Conservation (phyloP, 2,113 vertebrate genomes). For the Xiphophorus hellerii region DNA sequence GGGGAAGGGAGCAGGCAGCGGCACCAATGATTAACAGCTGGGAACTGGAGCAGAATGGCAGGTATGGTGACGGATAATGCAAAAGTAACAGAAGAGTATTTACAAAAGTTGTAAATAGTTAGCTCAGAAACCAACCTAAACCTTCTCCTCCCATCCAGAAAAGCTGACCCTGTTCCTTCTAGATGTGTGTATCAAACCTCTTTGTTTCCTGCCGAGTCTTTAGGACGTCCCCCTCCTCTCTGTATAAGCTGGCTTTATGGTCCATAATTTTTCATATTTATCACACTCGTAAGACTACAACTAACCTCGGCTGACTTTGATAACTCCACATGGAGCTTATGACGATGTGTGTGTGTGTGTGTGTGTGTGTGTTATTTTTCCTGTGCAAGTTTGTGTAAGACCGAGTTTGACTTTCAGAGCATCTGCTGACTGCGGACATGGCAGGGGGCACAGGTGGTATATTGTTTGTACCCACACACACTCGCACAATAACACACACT, state of each 20-base stretch:
- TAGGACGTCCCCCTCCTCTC: constrained; percentile 5
- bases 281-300: constrained; percentile 54
- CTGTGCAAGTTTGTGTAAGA: constrained; percentile 31
- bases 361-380: constrained; percentile 16
- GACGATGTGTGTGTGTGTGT: constrained; percentile 24
- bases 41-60: too few species aligned
- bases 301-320: constrained; percentile 77
- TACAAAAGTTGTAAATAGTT: too few species aligned
- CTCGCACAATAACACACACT: constrained; percentile 34
- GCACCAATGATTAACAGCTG: too few species aligned
- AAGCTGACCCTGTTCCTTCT: background rate
- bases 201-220: background rate
- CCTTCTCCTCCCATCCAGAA: background rate
- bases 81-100: too few species aligned
- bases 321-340: constrained; percentile 66
- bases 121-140: too few species aligned
- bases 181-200: background rate
- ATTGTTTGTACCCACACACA: constrained; percentile 68
- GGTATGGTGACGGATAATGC: too few species aligned
- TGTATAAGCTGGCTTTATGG: constrained; percentile 55
- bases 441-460: constrained; percentile 77
- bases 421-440: constrained; percentile 74
- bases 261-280: constrained; percentile 69
- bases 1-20: too few species aligned
- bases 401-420: constrained; percentile 77